phyloP scores from a whole-genome alignment of 2,797 vertebrate species.

The Premnoplex brunnescens region DNA sequence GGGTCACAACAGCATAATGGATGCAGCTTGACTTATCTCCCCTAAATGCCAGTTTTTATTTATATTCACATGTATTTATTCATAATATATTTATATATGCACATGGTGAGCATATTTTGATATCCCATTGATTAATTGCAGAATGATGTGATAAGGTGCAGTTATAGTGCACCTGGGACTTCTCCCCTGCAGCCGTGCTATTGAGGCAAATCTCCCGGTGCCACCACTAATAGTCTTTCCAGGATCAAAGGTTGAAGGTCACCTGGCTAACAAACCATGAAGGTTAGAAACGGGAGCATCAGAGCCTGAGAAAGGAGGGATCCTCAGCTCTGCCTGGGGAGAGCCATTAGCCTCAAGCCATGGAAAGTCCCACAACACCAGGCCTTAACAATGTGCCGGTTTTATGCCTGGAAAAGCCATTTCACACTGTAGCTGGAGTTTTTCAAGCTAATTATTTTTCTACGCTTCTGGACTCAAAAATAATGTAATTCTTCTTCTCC shows the following conservation, averaged over 20 bases:
- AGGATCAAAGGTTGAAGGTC: constrained; percentile 59
- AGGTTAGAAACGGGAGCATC: constrained; percentile 33
- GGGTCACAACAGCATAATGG: neutral
- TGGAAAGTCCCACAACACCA: neutral
- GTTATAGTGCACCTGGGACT: constrained; percentile 33
- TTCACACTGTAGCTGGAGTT: neutral
- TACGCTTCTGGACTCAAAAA: neutral
- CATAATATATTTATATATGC: neutral
- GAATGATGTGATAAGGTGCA: neutral
- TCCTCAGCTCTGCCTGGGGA: neutral
- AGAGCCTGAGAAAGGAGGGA: constrained; percentile 23
- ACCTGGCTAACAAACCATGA: constrained; percentile 47
- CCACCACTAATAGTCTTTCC: neutral
- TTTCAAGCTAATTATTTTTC: neutral
- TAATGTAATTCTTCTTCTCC: neutral
- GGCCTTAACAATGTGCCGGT: neutral
- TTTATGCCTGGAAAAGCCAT: neutral
- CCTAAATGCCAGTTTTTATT: neutral
- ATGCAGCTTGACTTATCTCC: neutral
- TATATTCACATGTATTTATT: neutral
- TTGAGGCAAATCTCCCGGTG: constrained; percentile 3
- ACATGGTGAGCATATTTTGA: neutral
- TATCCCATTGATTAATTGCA: neutral
- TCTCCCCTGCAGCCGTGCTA: neutral
- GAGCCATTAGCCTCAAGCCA: constrained; percentile 4